Conservation (phyloP, 2,888 invertebrate genomes). For the Panorpa germanica region DNA sequence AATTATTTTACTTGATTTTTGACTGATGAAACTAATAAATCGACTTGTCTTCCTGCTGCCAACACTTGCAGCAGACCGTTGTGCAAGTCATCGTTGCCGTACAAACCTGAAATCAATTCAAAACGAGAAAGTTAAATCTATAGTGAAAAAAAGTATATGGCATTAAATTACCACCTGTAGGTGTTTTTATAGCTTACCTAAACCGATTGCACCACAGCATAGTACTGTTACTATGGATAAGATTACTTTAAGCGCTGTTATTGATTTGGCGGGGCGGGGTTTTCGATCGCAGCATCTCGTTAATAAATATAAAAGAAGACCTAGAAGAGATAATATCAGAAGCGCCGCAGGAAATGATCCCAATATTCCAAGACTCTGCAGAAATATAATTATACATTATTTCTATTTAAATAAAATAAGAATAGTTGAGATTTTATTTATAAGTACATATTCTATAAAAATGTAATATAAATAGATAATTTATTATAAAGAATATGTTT, state of each 20-base stretch:
- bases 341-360: slow-evolving; percentile 88
- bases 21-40: slow-evolving; percentile 58
- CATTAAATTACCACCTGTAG: neutral
- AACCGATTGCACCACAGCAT: slow-evolving; percentile 77
- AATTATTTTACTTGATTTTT: slow-evolving; percentile 46
- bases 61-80: slow-evolving; percentile 71
- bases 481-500: neutral
- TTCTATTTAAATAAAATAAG: slow-evolving; percentile 8
- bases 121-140: neutral
- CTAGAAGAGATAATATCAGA: slow-evolving; percentile 75
- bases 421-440: slow-evolving; percentile 12
- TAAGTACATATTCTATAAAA: slow-evolving; percentile 1
- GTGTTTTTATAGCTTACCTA: slow-evolving; percentile 42
- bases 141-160: neutral
- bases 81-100: slow-evolving; percentile 89
- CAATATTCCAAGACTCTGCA: slow-evolving; percentile 80
- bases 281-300: slow-evolving; percentile 92
- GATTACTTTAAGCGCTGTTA: slow-evolving; percentile 68
- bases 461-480: slow-evolving; percentile 2
- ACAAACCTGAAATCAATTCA: slow-evolving; percentile 32
- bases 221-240: slow-evolving; percentile 66
- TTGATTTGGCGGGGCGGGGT: slow-evolving; percentile 72
- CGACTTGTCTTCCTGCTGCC: slow-evolving; percentile 62
- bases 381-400: neutral
- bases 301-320: slow-evolving; percentile 79